A percentile compares a stretch with the other conserved stretches of the same genome.
Conservation (phyloP, 2,113 vertebrate genomes). For the Corvus cornix region DNA sequence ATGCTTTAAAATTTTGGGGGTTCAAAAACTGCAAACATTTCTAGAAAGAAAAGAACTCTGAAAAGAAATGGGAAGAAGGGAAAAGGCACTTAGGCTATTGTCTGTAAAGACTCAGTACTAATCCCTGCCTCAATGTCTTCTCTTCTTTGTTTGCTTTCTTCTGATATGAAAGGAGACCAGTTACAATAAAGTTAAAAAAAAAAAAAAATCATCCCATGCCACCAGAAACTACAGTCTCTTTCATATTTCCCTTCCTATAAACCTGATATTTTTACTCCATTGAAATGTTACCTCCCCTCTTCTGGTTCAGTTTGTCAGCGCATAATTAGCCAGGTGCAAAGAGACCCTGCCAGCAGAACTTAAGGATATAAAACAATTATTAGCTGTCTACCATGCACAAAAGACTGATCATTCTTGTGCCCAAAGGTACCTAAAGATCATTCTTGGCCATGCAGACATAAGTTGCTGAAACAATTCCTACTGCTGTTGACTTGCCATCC, state of each 20-base stretch:
- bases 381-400: not conserved
- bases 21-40: not conserved
- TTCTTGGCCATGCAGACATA: not conserved
- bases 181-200: not conserved
- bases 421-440: not conserved
- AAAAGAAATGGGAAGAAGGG: not conserved
- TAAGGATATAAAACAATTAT: not conserved
- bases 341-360: not conserved
- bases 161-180: not conserved
- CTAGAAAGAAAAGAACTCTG: not conserved
- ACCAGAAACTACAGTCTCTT: not conserved
- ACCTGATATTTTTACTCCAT: not conserved
- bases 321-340: not conserved
- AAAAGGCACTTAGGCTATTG: not conserved
- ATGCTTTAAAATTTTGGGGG: rapidly evolving
- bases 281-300: not conserved
- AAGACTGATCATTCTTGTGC: not conserved
- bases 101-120: not conserved
- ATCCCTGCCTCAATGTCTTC: not conserved
- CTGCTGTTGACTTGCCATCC: not conserved
- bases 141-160: not conserved
- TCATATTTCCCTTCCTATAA: not conserved
- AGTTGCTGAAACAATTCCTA: not conserved
- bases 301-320: not conserved
- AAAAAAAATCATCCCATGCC: not conserved